A percentile compares a stretch with the other conserved stretches of the same genome.
Conservation (phyloP, 37 sponge, comb jelly and placozoan genomes). For the Diacarnus erythraeanus region DNA sequence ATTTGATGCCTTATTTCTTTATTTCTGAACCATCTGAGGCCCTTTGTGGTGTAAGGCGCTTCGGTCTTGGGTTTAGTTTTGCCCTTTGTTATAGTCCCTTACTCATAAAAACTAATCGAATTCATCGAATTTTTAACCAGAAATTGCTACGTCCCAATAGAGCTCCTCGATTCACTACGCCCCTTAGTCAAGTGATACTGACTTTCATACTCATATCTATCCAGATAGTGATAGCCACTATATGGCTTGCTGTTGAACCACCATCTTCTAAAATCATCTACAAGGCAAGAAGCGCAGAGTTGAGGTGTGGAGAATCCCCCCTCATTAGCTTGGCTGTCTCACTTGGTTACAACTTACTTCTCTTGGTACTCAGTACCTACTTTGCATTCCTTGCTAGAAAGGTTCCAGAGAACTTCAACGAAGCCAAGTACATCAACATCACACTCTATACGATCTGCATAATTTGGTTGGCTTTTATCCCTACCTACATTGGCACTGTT, state of each 20-base stretch:
- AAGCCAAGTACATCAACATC: slow-evolving; percentile 56
- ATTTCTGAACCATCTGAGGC: slow-evolving; percentile 34
- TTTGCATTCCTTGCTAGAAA: slow-evolving; percentile 56
- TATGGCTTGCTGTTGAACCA: slow-evolving; percentile 31
- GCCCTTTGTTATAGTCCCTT: slow-evolving; percentile 59
- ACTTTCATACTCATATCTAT: slow-evolving; percentile 41
- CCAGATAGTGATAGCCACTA: slow-evolving; percentile 38
- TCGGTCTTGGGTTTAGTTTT: slow-evolving; percentile 50
- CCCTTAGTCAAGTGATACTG: slow-evolving; percentile 52
- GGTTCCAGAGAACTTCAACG: slow-evolving; percentile 70
- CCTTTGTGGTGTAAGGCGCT: slow-evolving; percentile 42
- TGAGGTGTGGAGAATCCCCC: slow-evolving; percentile 30
- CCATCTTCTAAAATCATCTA: slow-evolving; percentile 1
- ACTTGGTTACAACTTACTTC: slow-evolving; percentile 39
- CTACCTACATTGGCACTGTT: slow-evolving; percentile 40
- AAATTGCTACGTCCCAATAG: neutral
- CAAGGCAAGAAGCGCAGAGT: neutral
- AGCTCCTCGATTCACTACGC: slow-evolving; percentile 1
- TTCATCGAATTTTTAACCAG: slow-evolving; percentile 62
- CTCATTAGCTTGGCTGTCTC: slow-evolving; percentile 17
- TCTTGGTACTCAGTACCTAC: slow-evolving; percentile 45
- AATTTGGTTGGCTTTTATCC: slow-evolving; percentile 64
- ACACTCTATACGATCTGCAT: slow-evolving; percentile 32
- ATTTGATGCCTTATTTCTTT: slow-evolving; percentile 49
- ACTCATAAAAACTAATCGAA: slow-evolving; percentile 60